These are phyloP conservation scores for Leptothorax acervorum DNA, from an alignment of 2,888 invertebrate species.

Conservation along the genomic window DNA sequence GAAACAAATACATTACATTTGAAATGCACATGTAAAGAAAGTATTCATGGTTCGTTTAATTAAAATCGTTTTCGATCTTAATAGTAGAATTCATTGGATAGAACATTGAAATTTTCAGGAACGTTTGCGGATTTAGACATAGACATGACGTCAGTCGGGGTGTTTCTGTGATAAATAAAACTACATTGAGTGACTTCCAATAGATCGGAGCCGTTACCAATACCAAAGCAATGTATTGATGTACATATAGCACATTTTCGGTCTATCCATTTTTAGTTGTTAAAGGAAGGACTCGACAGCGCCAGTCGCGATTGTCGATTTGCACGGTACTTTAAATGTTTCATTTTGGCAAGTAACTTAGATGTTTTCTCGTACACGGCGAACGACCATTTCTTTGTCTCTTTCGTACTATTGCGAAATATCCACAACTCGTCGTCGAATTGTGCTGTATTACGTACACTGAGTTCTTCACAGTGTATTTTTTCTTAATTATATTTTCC, in stretches of 20 bases:
- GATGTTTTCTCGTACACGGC: neutral
- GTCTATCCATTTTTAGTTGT: slow-evolving; percentile 35
- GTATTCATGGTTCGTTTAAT: slow-evolving; percentile 12
- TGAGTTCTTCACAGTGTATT: neutral
- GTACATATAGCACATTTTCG: slow-evolving; percentile 70
- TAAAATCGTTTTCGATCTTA: neutral
- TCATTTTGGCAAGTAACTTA: neutral
- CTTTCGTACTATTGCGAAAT: neutral
- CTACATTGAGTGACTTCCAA: slow-evolving; percentile 40
- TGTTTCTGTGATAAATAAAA: slow-evolving; percentile 61
- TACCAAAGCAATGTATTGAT: slow-evolving; percentile 40
- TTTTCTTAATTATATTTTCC: neutral
- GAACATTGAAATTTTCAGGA: slow-evolving; percentile 24
- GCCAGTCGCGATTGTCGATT: neutral
- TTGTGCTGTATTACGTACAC: slow-evolving; percentile 16
- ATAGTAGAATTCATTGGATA: slow-evolving; percentile 26
- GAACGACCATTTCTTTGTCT: neutral
- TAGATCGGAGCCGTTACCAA: neutral
- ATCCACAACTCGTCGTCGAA: neutral
- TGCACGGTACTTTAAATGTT: slow-evolving; percentile 11
- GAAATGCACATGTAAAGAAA: too few relatives aligned
- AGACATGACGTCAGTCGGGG: slow-evolving; percentile 37
- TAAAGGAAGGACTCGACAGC: neutral
- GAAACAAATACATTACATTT: too few relatives aligned
- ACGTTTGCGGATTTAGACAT: slow-evolving; percentile 25